phyloP scores from a whole-genome alignment of 2,888 invertebrate genomes.

The Dermolepida albohirtum region DNA sequence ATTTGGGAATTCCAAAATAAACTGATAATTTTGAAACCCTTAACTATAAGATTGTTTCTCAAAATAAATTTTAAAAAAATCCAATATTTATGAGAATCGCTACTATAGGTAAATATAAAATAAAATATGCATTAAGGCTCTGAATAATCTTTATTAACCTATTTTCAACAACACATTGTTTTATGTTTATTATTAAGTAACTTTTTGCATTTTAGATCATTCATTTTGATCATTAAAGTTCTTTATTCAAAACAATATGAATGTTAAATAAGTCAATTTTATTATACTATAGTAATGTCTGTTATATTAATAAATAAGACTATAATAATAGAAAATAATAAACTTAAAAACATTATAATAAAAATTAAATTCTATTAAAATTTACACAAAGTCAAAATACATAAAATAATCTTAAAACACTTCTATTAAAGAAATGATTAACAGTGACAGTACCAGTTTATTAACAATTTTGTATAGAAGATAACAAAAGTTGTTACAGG shows the following conservation, averaged over 20 bases:
- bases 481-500: conserved; percentile 17
- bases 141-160: conserved; percentile 11
- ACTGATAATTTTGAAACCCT: too few species aligned
- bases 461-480: conserved; percentile 12
- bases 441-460: conserved; percentile 6
- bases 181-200: neutral
- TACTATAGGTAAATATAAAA: neutral
- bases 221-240: neutral
- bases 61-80: too few species aligned
- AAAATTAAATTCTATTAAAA: too few species aligned
- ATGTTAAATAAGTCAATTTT: neutral
- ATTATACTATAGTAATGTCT: too few species aligned
- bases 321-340: too few species aligned
- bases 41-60: too few species aligned
- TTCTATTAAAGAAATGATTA: neutral
- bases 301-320: too few species aligned
- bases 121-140: neutral
- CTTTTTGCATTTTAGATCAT: neutral
- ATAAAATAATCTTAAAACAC: neutral
- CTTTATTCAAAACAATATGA: neutral
- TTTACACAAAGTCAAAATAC: too few species aligned
- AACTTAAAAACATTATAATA: too few species aligned
- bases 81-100: too few species aligned
- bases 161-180: conserved; percentile 2
- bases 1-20: too few species aligned